phyloP scores from a whole-genome alignment of 2,113 vertebrate species.

The Eulemur macaco region DNA sequence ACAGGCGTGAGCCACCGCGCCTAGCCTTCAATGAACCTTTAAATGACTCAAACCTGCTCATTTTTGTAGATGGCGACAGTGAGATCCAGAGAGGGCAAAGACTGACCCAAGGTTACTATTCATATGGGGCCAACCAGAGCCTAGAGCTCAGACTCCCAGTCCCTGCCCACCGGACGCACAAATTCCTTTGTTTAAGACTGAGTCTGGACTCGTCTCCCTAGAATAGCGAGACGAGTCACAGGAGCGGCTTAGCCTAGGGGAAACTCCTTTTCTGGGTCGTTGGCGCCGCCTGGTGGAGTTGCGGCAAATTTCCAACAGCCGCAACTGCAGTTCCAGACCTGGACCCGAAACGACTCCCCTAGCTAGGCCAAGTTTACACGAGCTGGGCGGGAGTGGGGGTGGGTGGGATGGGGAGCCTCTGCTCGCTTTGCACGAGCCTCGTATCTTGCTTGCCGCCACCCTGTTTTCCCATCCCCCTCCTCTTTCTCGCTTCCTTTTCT shows the following conservation, averaged over 20 bases:
- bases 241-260: neutral
- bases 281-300: constrained; percentile 73
- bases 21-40: neutral
- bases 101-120: neutral
- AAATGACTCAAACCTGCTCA: neutral
- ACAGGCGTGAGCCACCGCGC: too few species aligned
- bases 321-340: neutral
- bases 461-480: neutral
- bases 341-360: neutral
- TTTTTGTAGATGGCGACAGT: constrained; percentile 2
- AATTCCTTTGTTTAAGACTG: constrained; percentile 49
- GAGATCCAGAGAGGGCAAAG: neutral
- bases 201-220: neutral
- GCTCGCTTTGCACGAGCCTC: neutral
- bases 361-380: neutral
- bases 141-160: neutral
- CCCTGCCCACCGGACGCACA: neutral
- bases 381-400: neutral
- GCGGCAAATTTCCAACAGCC: neutral
- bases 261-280: constrained; percentile 24
- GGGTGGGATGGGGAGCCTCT: neutral
- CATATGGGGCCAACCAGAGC: neutral
- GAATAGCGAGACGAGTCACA: neutral
- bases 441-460: neutral
- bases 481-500: neutral